These are phyloP conservation scores for Pagrus major DNA, from an alignment of 2,113 vertebrate species.

Conservation along the genomic window DNA sequence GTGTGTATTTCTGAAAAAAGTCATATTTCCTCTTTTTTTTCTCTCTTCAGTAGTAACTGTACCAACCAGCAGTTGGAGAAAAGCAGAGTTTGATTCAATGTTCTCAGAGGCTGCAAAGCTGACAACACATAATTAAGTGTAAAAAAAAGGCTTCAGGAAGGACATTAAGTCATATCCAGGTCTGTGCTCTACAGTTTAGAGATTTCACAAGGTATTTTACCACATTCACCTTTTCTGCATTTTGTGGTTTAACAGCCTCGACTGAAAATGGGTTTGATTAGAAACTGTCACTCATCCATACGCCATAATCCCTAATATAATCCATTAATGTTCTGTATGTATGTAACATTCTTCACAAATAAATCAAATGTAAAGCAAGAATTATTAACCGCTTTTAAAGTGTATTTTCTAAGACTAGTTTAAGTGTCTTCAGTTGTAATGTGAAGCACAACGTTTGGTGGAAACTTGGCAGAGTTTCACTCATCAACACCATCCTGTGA, in stretches of 20 bases:
- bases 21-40: background rate
- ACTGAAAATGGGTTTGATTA: background rate
- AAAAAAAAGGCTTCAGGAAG: background rate
- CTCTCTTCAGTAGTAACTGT: background rate
- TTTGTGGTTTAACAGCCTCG: background rate
- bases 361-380: background rate
- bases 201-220: background rate
- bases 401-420: background rate
- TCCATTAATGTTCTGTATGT: background rate
- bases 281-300: background rate
- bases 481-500: slow-evolving; percentile 29
- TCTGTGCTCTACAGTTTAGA: background rate
- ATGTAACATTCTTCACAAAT: background rate
- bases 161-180: background rate
- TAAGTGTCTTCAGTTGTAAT: background rate
- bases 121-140: background rate
- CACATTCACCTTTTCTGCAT: background rate
- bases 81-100: background rate
- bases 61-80: background rate
- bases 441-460: background rate
- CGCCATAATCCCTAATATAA: background rate
- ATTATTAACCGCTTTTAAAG: background rate
- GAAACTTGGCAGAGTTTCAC: slow-evolving; percentile 1
- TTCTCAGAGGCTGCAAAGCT: background rate
- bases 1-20: background rate